Percentiles rank a stretch among this genome's conserved stretches.
Conservation (phyloP, 2,888 invertebrate genomes). For the Ophioninae sp. region DNA sequence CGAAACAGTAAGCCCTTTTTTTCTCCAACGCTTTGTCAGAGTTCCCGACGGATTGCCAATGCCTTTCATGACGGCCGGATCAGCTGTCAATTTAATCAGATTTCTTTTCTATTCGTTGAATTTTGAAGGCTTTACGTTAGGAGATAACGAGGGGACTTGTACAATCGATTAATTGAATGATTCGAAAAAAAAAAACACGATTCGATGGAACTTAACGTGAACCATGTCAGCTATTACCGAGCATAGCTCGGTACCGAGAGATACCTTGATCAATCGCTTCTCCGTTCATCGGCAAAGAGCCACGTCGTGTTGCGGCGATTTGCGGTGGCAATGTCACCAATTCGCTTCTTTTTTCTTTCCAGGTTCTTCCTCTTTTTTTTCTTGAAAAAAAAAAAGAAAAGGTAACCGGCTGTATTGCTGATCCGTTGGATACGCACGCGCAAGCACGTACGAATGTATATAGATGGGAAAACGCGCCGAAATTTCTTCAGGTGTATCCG, state of each 20-base stretch:
- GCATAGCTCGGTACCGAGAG: too few species aligned
- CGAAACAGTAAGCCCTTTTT: background rate
- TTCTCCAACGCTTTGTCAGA: background rate
- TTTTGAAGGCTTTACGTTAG: background rate
- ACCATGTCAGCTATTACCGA: slow-evolving; percentile 22
- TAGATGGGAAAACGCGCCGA: slow-evolving; percentile 50
- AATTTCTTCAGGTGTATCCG: slow-evolving; percentile 60
- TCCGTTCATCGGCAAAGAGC: slow-evolving; percentile 69
- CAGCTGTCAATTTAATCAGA: background rate
- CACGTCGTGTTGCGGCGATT: slow-evolving; percentile 70
- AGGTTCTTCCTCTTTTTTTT: slow-evolving; percentile 6
- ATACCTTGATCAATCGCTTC: slow-evolving; percentile 76
- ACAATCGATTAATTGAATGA: background rate
- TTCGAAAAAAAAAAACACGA: slow-evolving; percentile 18
- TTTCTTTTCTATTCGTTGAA: background rate
- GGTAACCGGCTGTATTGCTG: slow-evolving; percentile 44
- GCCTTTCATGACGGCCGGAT: background rate
- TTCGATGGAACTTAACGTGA: slow-evolving; percentile 20
- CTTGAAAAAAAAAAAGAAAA: slow-evolving; percentile 18
- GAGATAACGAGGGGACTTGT: slow-evolving; percentile 27
- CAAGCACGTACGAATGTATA: slow-evolving; percentile 63
- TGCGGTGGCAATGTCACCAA: slow-evolving; percentile 74
- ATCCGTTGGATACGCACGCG: slow-evolving; percentile 69
- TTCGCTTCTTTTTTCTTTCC: slow-evolving; percentile 68
- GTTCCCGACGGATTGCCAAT: background rate